Percentiles rank a stretch among this genome's conserved stretches.
phyloP scores from a whole-genome alignment of 2,113 vertebrate species.

The Nematolebias whitei region DNA sequence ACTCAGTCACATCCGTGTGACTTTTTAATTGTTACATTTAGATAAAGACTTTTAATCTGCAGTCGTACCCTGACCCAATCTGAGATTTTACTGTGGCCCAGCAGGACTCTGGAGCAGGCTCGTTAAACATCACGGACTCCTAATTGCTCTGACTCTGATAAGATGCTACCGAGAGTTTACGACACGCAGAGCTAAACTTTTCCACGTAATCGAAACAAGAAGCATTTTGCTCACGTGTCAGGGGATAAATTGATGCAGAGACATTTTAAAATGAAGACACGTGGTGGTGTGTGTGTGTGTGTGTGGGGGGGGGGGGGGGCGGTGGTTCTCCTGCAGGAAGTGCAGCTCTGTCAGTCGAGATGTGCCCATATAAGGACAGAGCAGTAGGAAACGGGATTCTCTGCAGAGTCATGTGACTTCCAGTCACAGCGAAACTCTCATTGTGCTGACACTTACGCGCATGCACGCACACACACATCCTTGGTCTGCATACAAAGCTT shows the following conservation, averaged over 20 bases:
- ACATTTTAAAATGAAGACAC: background rate
- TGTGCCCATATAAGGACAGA: constrained; percentile 50
- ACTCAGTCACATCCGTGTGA: too few relatives aligned
- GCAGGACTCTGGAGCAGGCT: background rate
- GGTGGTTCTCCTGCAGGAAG: constrained; percentile 8
- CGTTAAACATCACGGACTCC: background rate
- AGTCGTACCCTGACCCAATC: background rate
- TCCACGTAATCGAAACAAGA: background rate
- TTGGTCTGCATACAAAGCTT: background rate
- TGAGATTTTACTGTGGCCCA: background rate
- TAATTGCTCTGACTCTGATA: background rate
- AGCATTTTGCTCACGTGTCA: background rate
- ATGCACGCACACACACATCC: constrained; percentile 7
- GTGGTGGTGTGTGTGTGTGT: too few relatives aligned
- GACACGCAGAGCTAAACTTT: background rate
- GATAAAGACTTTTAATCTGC: background rate
- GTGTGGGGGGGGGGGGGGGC: background rate
- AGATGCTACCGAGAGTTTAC: background rate
- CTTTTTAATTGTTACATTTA: background rate
- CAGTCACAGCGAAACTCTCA: constrained; percentile 26
- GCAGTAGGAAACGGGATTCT: constrained; percentile 49
- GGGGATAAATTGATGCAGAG: background rate
- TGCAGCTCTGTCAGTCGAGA: background rate
- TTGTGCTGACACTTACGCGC: background rate
- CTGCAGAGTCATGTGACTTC: constrained; percentile 57